phyloP scores from a whole-genome alignment of 2,113 vertebrate genomes.

The Cyprinodon tularosa region DNA sequence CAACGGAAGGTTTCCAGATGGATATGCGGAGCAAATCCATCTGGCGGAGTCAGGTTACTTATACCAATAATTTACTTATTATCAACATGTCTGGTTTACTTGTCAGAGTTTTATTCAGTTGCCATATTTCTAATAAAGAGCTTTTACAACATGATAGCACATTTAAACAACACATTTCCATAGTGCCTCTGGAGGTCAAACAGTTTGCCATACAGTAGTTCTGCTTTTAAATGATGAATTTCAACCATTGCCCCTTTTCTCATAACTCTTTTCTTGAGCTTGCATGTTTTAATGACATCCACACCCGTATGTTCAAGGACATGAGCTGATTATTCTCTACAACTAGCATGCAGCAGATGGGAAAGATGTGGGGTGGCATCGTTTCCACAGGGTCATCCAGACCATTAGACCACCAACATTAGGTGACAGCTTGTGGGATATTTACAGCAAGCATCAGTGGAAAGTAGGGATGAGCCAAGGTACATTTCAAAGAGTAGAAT shows the following conservation, averaged over 20 bases:
- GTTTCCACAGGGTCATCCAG: conserved; percentile 74
- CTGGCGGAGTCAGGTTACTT: too few relatives aligned
- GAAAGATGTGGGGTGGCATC: conserved; percentile 70
- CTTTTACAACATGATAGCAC: too few relatives aligned
- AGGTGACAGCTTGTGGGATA: conserved; percentile 68
- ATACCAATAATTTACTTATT: too few relatives aligned
- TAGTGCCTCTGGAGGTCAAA: too few relatives aligned
- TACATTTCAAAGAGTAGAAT: conserved; percentile 19
- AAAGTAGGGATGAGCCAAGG: conserved; percentile 53
- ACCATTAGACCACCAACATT: conserved; percentile 73
- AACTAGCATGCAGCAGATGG: conserved; percentile 68
- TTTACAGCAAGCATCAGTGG: conserved; percentile 45
- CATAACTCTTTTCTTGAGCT: not conserved
- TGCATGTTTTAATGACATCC: conserved; percentile 39
- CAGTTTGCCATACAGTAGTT: too few relatives aligned
- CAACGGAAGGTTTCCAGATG: too few relatives aligned
- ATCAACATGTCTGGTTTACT: too few relatives aligned
- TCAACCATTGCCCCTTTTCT: not conserved
- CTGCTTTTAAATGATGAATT: not conserved
- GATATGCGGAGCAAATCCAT: too few relatives aligned
- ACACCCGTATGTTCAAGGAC: conserved; percentile 60
- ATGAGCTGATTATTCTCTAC: conserved; percentile 52
- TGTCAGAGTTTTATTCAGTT: too few relatives aligned
- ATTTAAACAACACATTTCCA: too few relatives aligned
- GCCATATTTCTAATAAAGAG: too few relatives aligned